Percentiles rank a stretch among this genome's conserved stretches.
Conservation (phyloP, 2,888 invertebrate species). For the Ochropleura leucogaster region DNA sequence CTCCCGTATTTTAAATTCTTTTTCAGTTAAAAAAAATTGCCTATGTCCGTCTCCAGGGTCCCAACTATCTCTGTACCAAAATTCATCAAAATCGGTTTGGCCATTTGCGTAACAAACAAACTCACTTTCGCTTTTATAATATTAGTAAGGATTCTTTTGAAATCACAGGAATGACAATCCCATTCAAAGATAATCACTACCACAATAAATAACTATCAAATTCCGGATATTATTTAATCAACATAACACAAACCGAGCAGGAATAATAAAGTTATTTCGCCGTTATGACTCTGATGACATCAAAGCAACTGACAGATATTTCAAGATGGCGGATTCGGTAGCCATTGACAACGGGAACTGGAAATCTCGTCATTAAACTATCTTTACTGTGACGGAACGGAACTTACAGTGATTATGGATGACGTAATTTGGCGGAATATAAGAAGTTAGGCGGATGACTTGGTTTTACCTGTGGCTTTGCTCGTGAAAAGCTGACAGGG, state of each 20-base stretch:
- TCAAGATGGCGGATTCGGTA: conserved; percentile 64
- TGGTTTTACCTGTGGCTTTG: conserved; percentile 17
- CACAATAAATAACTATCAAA: conserved; percentile 38
- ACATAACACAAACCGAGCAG: conserved; percentile 57
- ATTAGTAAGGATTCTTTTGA: neutral
- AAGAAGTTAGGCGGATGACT: conserved; percentile 19
- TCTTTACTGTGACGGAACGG: conserved; percentile 64
- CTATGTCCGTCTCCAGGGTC: too few relatives aligned
- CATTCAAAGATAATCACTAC: conserved; percentile 30
- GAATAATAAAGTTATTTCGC: conserved; percentile 60
- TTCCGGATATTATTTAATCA: conserved; percentile 58
- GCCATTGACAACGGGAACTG: conserved; percentile 65
- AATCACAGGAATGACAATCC: neutral
- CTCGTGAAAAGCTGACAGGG: neutral
- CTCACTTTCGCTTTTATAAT: too few relatives aligned
- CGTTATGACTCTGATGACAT: conserved; percentile 61
- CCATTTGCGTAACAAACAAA: too few relatives aligned
- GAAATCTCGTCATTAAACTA: conserved; percentile 66
- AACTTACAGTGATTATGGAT: conserved; percentile 51
- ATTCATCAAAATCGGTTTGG: too few relatives aligned
- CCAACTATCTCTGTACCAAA: too few relatives aligned
- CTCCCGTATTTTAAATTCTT: too few relatives aligned
- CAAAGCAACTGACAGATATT: conserved; percentile 58
- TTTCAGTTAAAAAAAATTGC: too few relatives aligned
- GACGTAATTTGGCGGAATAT: conserved; percentile 51